phyloP scores from a whole-genome alignment of 2,888 invertebrate species.

The Amphimallon solstitiale region DNA sequence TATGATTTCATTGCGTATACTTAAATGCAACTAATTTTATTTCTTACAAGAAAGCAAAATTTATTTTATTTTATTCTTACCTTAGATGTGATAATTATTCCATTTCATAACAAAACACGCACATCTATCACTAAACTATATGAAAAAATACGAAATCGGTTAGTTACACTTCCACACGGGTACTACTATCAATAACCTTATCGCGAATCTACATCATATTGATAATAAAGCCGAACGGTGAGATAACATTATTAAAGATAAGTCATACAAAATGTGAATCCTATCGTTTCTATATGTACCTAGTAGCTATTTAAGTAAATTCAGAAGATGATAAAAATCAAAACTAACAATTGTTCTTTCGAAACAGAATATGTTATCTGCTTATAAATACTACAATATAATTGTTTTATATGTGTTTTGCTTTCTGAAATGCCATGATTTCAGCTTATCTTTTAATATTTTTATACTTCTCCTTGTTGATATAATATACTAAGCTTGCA shows the following conservation, averaged over 20 bases:
- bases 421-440: too few species aligned
- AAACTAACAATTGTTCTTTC: too few species aligned
- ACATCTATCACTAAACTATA: background rate
- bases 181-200: constrained; percentile 17
- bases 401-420: too few species aligned
- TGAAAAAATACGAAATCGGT: background rate
- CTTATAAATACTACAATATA: too few species aligned
- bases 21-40: too few species aligned
- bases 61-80: background rate
- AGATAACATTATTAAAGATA: constrained; percentile 20
- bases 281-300: background rate
- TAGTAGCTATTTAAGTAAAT: too few species aligned
- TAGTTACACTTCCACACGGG: background rate
- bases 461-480: too few species aligned
- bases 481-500: too few species aligned
- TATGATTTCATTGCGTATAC: too few species aligned
- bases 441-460: too few species aligned
- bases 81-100: constrained; percentile 1
- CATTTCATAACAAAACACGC: background rate
- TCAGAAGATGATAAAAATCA: too few species aligned
- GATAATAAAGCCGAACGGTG: constrained; percentile 13
- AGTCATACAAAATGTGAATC: constrained; percentile 1
- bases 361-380: too few species aligned
- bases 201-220: constrained; percentile 13
- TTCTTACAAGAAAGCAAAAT: background rate